Conservation (phyloP, 2,113 vertebrate genomes). For the Melanotaenia duboulayi region DNA sequence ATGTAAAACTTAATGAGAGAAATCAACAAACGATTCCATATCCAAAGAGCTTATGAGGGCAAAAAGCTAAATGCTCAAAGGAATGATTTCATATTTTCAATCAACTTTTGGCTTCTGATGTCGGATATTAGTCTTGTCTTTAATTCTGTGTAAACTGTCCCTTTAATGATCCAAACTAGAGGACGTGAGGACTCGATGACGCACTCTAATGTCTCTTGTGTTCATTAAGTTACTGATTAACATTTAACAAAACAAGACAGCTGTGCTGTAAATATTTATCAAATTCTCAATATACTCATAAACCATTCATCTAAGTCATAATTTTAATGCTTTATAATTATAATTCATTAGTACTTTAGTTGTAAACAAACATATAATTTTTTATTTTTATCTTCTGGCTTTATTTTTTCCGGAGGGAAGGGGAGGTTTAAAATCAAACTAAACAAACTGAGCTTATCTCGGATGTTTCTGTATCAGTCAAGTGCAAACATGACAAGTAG, state of each 20-base stretch:
- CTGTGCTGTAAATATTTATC: background rate
- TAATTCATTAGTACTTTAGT: background rate
- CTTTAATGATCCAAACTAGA: background rate
- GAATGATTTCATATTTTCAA: background rate
- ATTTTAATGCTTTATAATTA: background rate
- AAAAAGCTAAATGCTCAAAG: background rate
- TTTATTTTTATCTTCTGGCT: background rate
- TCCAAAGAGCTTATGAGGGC: too few relatives aligned
- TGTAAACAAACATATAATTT: background rate
- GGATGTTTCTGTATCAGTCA: slow-evolving; percentile 35
- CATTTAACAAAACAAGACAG: slow-evolving; percentile 12
- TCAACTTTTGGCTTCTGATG: background rate
- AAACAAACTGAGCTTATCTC: slow-evolving; percentile 59
- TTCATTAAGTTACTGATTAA: slow-evolving; percentile 32
- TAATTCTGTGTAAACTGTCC: background rate
- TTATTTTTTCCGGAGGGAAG: too few relatives aligned
- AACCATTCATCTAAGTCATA: background rate
- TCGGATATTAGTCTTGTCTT: background rate
- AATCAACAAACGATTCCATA: too few relatives aligned
- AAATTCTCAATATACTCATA: background rate
- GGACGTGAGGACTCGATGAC: background rate
- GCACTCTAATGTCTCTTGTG: background rate
- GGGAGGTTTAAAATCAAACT: background rate
- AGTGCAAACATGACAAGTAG: slow-evolving; percentile 35
- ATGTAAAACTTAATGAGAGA: too few relatives aligned